Base-by-base conservation (phyloP, 2,888 invertebrate genomes). In the Drosophila cognata region DNA sequence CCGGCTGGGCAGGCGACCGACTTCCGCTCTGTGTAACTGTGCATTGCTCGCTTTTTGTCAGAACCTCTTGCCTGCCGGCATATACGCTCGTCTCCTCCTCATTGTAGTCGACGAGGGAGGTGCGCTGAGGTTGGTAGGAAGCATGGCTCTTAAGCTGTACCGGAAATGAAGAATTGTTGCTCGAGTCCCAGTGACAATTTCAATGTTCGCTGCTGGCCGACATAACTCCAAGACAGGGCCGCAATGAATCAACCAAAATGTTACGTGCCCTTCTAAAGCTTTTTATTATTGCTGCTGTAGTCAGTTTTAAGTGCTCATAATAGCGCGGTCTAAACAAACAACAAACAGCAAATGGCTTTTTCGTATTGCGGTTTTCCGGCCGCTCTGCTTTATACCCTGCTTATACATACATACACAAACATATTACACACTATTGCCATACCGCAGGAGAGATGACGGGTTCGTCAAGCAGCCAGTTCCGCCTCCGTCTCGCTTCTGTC, bases 141-240 rank as follows among this genome's bases (percentile, higher is more conserved):
- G 74, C 86, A 82, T 69, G 82, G 77, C 82, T 89, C 79, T 89
- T 91, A 90, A 91, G 88, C 91, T 81, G 72, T 62, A 81, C 77
- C 91, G 90, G 90, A 90, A 90, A 91, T 90, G 86, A 89, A 89
- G 79, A 90, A 82, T 81, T 82, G 84, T 69, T 90, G 81, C 83
- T 82, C 81, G 78, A 78, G 74, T 81, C 77, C 56, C 71, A 74
- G 83, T 74, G 88, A 88, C 89, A 84, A 66, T 70, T 82, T 77
- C 87, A 65, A 28, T 74, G 81, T 71, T 68, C 74, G 66, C 58
- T 60, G 66, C 58, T 60, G 50, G 53, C 64, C 66, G 71, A 57
- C 71, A 71, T 29, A 60, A 48, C 56, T 57, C 56, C 85, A 82
- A 85, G 83, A 79, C 69, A 78, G 38, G 46, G 28, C 57, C 65